These are phyloP conservation scores for Hiodon tergisus DNA, from an alignment of 2,113 vertebrate genomes.

Conservation along the genomic window DNA sequence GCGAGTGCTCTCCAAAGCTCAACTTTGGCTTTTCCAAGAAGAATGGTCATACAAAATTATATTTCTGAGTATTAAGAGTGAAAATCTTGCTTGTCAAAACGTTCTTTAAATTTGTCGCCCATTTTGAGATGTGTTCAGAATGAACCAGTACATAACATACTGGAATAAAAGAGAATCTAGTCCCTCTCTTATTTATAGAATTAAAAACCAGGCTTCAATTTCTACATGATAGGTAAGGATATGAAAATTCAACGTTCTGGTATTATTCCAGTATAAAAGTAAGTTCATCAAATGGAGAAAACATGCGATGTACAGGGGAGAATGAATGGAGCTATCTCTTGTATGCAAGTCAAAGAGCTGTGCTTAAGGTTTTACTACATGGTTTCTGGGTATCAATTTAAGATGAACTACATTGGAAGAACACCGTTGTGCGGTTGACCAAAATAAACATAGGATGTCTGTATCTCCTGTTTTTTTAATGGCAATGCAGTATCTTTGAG, in stretches of 20 bases:
- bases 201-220: neutral
- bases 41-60: neutral
- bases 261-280: constrained; percentile 21
- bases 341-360: too few relatives aligned
- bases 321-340: too few relatives aligned
- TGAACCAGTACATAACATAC: neutral
- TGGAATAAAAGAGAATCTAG: constrained; percentile 4
- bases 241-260: neutral
- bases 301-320: too few relatives aligned
- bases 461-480: too few relatives aligned
- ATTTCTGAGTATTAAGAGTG: neutral
- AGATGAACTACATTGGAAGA: too few relatives aligned
- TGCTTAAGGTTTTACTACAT: too few relatives aligned
- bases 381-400: too few relatives aligned
- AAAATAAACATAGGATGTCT: too few relatives aligned
- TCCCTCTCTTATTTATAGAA: neutral
- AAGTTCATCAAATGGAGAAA: neutral
- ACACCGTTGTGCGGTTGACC: too few relatives aligned
- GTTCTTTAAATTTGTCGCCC: neutral
- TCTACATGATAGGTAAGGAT: constrained; percentile 1
- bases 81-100: neutral
- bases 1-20: too few relatives aligned
- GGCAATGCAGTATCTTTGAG: too few relatives aligned
- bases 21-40: neutral
- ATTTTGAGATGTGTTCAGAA: neutral